Evolutionary conservation across 64 coral and sea anemone species (phyloP), one percentile per base, ranked within the genome.

Genomic region (Montipora foliosa): DNA sequence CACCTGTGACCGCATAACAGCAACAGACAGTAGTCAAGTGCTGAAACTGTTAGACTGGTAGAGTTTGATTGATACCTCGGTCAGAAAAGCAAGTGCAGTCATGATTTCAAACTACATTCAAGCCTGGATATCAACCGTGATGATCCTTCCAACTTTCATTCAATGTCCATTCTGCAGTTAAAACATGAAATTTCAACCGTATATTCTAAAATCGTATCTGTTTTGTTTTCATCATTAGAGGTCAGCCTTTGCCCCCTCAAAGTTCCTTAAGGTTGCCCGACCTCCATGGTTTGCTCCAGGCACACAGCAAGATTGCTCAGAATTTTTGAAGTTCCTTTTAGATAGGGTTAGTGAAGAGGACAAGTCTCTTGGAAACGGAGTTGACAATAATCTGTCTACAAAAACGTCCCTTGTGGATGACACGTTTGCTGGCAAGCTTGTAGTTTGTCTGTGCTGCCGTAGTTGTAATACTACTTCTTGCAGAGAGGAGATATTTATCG

Each of bases 271-370:
- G 13, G 92, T 90, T 2, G 92, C 98, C 22, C 86, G 98, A 44
- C 98, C 98, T n/a, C 93, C 98, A 12, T 99, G 98, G 98, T 99
- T 99, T 88, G 78, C 92, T 1, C 76, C 93, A 66, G 95, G 98
- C 12, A 94, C 98, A 25, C 98, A 99, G 62, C 98, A 99, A 75
- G 98, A 99, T 51, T 99, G 98, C 74, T 99, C 92, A 0, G 98
- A 99, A 19, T 99, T 99, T 71, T 79, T 99, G 15, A 96, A 99
- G 67, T 99, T 85, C 49, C 85, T 99, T 4, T 82, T 99, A 76
- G 98, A 99, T 80, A 96, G 85, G 62, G n/a, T 99, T 1, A 93
- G 96, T 21, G 84, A 92, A 37, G 98, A 99, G 89, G 98, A 99
- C 49, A 96, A 95, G 73, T 79, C 76, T 2, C 49, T 82, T 25